Evolutionary conservation across 2,797 vertebrate species (phyloP).

Genomic region (Furcifer pardalis): DNA sequence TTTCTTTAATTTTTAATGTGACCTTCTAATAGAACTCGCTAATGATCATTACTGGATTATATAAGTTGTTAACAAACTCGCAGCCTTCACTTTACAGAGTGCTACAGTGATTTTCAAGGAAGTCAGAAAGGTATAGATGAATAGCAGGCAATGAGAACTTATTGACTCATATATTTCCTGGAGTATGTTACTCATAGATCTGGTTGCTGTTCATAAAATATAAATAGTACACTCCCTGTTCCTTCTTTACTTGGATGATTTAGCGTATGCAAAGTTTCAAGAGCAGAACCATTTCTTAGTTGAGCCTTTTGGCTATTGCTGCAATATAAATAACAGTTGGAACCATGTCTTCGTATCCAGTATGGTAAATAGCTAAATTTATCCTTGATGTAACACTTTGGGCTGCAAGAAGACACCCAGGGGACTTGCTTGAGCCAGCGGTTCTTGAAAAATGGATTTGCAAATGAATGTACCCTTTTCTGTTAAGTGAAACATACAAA

Average conservation of each 20-base stretch:
- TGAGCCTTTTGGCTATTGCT: not conserved
- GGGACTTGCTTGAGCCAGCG: constrained; percentile 50
- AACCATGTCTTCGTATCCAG: not conserved
- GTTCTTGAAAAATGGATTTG: constrained; percentile 53
- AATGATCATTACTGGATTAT: no score
- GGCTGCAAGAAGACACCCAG: constrained; percentile 46
- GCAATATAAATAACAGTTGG: constrained; percentile 12
- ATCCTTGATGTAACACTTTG: constrained; percentile 49
- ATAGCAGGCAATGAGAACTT: not conserved
- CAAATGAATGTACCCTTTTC: constrained; percentile 58
- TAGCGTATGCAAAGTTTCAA: not conserved
- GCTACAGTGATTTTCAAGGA: not conserved
- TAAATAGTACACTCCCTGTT: not conserved
- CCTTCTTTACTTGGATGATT: not conserved
- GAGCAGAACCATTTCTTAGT: not conserved
- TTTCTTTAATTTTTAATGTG: no score
- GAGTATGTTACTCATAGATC: not conserved
- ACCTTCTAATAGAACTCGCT: no score
- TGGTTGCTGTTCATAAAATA: not conserved
- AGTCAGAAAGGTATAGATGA: not conserved
- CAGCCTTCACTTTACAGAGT: no score
- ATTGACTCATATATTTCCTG: not conserved
- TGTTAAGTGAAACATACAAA: constrained; percentile 50
- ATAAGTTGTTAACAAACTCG: no score
- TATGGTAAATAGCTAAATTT: constrained; percentile 38